Conservation (phyloP, 2,797 vertebrate genomes). For the Galagoides demidoff region DNA sequence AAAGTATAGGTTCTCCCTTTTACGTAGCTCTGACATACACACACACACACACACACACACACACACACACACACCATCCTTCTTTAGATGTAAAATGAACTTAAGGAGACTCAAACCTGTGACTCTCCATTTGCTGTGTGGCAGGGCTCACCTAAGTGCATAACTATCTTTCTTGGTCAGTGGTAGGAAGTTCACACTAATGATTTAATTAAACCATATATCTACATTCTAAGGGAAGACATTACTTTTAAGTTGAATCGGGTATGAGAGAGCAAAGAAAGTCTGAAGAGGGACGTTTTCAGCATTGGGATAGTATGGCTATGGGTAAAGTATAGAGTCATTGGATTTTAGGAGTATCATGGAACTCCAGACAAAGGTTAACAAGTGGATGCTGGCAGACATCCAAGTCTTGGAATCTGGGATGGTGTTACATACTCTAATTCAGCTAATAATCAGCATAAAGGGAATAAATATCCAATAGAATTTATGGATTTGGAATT, state of each 20-base stretch:
- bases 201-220: background rate
- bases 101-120: background rate
- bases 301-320: background rate
- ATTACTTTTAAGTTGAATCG: background rate
- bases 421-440: background rate
- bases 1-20: background rate
- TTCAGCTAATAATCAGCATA: background rate
- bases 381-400: background rate
- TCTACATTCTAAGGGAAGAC: background rate
- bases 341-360: background rate
- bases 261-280: background rate
- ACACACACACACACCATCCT: background rate
- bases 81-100: background rate
- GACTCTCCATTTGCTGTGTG: background rate
- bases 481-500: background rate
- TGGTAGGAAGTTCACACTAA: background rate
- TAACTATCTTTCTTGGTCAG: background rate
- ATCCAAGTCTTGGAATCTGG: background rate
- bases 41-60: no score
- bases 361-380: background rate
- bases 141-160: background rate
- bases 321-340: background rate
- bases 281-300: background rate
- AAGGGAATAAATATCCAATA: background rate
- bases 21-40: background rate